phyloP scores from a whole-genome alignment of 2,113 vertebrate genomes.

The Hassar affinis region DNA sequence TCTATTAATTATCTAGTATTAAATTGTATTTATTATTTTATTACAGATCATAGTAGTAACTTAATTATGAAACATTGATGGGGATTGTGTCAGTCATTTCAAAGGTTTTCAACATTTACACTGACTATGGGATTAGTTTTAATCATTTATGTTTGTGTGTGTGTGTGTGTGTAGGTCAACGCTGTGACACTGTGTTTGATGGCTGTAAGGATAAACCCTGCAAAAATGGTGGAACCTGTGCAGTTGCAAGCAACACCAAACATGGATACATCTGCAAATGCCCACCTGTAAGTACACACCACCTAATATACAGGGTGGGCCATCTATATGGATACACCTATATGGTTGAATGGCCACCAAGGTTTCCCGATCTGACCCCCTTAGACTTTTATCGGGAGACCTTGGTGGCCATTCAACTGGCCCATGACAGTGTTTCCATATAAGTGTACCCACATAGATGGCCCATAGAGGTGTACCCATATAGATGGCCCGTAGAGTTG shows the following conservation, averaged over 20 bases:
- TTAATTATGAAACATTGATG: neutral
- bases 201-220: constrained; percentile 88
- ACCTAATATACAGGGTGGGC: too few relatives aligned
- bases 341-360: too few relatives aligned
- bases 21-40: neutral
- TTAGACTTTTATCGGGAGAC: too few relatives aligned
- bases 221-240: constrained; percentile 86
- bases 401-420: too few relatives aligned
- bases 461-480: too few relatives aligned
- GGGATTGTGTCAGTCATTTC: neutral
- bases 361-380: too few relatives aligned
- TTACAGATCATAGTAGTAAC: neutral
- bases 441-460: too few relatives aligned
- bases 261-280: constrained; percentile 95
- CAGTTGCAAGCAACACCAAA: constrained; percentile 88
- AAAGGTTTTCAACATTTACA: neutral
- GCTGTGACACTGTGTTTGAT: constrained; percentile 86
- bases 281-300: constrained; percentile 77
- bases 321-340: too few relatives aligned
- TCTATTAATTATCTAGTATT: neutral
- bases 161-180: constrained; percentile 77
- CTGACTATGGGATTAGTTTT: neutral
- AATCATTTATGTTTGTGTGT: neutral
- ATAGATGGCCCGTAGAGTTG: too few relatives aligned
- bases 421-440: too few relatives aligned